Evolutionary conservation across 2,797 vertebrate genomes (phyloP).

Genomic region (Ficedula albicollis): DNA sequence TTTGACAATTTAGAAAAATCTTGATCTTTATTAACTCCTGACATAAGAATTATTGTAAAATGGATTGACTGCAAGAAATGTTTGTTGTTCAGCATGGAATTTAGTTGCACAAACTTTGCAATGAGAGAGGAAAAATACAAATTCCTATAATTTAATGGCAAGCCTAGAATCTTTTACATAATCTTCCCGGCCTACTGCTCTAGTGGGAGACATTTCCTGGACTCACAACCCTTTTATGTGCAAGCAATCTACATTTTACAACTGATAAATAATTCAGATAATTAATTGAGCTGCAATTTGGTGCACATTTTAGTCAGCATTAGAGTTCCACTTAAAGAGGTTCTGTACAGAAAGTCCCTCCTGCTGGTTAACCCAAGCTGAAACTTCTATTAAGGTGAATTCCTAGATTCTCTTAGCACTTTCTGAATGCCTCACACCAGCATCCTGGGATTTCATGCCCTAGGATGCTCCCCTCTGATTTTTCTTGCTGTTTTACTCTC

Average conservation of each 20-base stretch:
- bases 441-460: background rate
- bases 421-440: background rate
- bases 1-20: background rate
- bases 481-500: background rate
- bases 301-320: constrained; percentile 52
- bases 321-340: background rate
- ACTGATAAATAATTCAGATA: constrained; percentile 72
- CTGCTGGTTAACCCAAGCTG: constrained; percentile 4
- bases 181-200: constrained; percentile 48
- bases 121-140: constrained; percentile 16
- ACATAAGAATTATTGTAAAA: background rate
- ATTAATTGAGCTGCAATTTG: constrained; percentile 65
- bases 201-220: constrained; percentile 64
- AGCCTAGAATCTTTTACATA: constrained; percentile 5
- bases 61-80: background rate
- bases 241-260: constrained; percentile 64
- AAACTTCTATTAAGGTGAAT: background rate
- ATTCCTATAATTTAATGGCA: background rate
- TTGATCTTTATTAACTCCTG: background rate
- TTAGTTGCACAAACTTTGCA: background rate
- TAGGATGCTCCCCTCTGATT: background rate
- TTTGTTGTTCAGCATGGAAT: background rate
- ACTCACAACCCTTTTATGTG: constrained; percentile 53
- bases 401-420: background rate
- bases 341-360: background rate